Evolutionary conservation across 2,113 vertebrate species (phyloP).

Genomic region (Noctilio leporinus): DNA sequence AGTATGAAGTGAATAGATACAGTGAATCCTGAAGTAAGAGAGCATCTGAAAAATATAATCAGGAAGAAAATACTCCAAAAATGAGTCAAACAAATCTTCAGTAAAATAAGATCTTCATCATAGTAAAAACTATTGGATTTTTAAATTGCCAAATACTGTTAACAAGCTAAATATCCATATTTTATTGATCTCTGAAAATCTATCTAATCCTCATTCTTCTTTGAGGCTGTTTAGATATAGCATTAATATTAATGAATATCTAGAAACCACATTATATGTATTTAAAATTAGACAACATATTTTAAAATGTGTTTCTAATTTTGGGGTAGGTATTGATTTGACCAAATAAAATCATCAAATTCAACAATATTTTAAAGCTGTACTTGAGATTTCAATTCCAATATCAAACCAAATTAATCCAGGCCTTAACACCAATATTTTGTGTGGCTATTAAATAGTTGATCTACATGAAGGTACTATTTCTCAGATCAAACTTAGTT

Average conservation of each 20-base stretch:
- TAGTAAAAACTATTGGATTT: not conserved
- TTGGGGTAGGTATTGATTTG: not conserved
- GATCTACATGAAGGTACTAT: not conserved
- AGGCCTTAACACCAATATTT: not conserved
- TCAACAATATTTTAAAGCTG: not conserved
- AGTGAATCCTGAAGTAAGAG: not conserved
- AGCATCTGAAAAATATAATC: not conserved
- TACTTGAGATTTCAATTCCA: not conserved
- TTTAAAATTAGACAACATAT: not conserved
- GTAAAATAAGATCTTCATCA: not conserved
- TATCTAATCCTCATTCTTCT: not conserved
- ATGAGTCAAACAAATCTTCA: not conserved
- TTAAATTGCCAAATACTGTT: not conserved
- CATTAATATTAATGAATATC: not conserved
- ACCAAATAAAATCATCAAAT: not conserved
- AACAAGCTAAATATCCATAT: not conserved
- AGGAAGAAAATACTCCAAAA: not conserved
- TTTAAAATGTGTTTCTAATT: not conserved
- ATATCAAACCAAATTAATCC: not conserved
- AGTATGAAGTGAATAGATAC: not conserved
- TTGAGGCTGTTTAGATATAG: not conserved
- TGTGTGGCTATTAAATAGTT: not conserved
- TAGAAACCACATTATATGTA: not conserved
- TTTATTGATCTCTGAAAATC: not conserved
- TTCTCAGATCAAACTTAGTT: not conserved